Conservation (phyloP, 2,113 vertebrate genomes). For the Pangasianodon hypophthalmus region DNA sequence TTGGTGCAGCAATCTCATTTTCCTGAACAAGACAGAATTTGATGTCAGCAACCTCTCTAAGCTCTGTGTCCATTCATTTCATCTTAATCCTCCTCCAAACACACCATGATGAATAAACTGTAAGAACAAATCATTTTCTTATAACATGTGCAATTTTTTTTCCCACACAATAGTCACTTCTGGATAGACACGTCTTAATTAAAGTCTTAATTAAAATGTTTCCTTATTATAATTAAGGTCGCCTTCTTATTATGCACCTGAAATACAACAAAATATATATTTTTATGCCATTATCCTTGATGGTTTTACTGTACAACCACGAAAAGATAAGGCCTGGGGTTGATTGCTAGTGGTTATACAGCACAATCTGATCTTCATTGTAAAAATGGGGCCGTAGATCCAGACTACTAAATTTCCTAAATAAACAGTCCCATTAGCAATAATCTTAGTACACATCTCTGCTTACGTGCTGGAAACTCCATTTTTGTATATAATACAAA, state of each 20-base stretch:
- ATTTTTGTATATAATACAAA: slow-evolving; percentile 94
- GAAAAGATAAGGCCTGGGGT: slow-evolving; percentile 99
- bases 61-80: slow-evolving; percentile 73
- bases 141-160: slow-evolving; percentile 85
- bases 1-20: slow-evolving; percentile 64
- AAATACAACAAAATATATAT: slow-evolving; percentile 99
- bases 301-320: slow-evolving; percentile 97
- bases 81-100: slow-evolving; percentile 67
- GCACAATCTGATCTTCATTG: slow-evolving; percentile 86
- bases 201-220: slow-evolving; percentile 72
- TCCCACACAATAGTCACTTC: slow-evolving; percentile 89
- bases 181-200: slow-evolving; percentile 88
- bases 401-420: slow-evolving; percentile 77
- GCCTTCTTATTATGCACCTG: slow-evolving; percentile 95
- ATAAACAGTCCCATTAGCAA: slow-evolving; percentile 87
- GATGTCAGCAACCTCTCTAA: slow-evolving; percentile 69
- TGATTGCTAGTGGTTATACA: slow-evolving; percentile 98
- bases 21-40: slow-evolving; percentile 65
- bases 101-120: slow-evolving; percentile 85
- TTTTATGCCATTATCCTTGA: slow-evolving; percentile 92
- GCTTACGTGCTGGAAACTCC: slow-evolving; percentile 84
- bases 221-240: slow-evolving; percentile 85
- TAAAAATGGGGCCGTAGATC: slow-evolving; percentile 75
- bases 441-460: slow-evolving; percentile 79
- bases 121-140: slow-evolving; percentile 81